These are phyloP conservation scores for Cromileptes altivelis DNA, from an alignment of 2,113 vertebrate species.

Conservation along the genomic window DNA sequence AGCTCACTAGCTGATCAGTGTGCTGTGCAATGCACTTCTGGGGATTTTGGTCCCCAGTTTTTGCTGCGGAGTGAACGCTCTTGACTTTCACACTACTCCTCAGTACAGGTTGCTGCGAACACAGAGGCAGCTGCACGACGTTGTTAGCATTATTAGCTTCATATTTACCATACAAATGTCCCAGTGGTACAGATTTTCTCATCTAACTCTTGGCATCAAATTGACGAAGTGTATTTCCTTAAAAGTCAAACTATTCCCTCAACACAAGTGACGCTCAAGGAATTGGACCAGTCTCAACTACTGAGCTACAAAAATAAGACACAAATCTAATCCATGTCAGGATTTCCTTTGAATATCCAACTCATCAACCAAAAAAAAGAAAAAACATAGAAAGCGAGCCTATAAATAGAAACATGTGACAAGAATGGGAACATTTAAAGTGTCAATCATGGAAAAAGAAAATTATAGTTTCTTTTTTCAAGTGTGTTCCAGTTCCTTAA, in stretches of 20 bases:
- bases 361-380: background rate
- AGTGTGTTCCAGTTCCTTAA: constrained; percentile 49
- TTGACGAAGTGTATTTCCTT: background rate
- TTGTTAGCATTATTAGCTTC: no score
- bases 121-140: no score
- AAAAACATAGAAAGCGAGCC: background rate
- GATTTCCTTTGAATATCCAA: constrained; percentile 33
- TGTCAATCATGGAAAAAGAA: constrained; percentile 25
- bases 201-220: background rate
- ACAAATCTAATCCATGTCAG: constrained; percentile 18
- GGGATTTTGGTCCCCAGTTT: no score
- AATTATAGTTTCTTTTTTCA: constrained; percentile 1
- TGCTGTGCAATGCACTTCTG: no score
- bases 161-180: no score
- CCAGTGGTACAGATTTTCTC: background rate
- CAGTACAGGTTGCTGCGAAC: no score
- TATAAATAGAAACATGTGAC: constrained; percentile 45
- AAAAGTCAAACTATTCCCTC: background rate
- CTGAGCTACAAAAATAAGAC: background rate
- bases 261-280: background rate
- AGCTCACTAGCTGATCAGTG: no score
- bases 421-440: constrained; percentile 15
- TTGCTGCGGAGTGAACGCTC: no score
- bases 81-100: no score
- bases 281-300: background rate